phyloP scores from a whole-genome alignment of 1,140 invertebrate genomes.

The Apocrypta bakeri region DNA sequence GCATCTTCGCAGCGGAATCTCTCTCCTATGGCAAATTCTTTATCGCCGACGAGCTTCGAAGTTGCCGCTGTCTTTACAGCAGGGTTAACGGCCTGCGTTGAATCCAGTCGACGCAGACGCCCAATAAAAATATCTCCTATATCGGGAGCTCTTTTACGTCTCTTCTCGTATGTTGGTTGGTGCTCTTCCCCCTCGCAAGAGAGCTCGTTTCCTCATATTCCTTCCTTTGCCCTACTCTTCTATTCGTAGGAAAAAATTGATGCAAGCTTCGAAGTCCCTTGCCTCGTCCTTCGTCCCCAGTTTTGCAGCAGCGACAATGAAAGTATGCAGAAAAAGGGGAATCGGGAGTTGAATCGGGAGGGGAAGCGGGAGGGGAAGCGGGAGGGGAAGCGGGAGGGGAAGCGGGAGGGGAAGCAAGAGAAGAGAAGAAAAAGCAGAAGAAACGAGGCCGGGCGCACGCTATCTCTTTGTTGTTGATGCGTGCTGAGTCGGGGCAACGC shows the following conservation, averaged over 20 bases:
- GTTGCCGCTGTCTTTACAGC: too few species aligned
- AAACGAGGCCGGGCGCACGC: slow-evolving; percentile 15
- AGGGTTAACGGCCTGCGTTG: slow-evolving; percentile 66
- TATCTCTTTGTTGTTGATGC: slow-evolving; percentile 66
- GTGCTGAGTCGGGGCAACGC: slow-evolving; percentile 60
- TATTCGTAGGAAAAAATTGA: neutral
- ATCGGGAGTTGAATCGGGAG: neutral
- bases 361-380: neutral
- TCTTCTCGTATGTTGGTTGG: neutral
- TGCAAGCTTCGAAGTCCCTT: too few species aligned
- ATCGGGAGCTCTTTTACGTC: slow-evolving; percentile 29
- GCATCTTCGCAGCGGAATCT: neutral
- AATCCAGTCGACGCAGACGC: slow-evolving; percentile 67
- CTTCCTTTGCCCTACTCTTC: too few species aligned
- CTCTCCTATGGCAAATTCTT: neutral
- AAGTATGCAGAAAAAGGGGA: neutral
- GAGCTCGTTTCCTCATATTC: neutral
- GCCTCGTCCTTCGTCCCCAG: too few species aligned
- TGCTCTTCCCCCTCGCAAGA: slow-evolving; percentile 15
- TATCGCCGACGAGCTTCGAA: too few species aligned
- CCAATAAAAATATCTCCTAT: slow-evolving; percentile 69
- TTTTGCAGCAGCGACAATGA: slow-evolving; percentile 37
- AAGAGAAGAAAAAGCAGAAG: neutral
- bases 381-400: neutral
- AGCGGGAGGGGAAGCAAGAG: neutral